phyloP scores from a whole-genome alignment of 2,888 invertebrate species.

The Endotricha flammealis region DNA sequence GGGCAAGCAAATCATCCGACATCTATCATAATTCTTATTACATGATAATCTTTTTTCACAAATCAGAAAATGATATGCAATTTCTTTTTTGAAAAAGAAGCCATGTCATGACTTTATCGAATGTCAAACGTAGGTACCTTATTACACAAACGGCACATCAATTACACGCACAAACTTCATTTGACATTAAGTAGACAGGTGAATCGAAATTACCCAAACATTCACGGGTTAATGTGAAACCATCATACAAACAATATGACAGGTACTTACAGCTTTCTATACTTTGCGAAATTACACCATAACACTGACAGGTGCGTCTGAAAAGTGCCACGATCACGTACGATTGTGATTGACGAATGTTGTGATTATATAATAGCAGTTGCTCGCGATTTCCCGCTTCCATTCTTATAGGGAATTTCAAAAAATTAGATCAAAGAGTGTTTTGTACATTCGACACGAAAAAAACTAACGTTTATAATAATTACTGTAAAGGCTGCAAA shows the following conservation, averaged over 20 bases:
- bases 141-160: conserved; percentile 21
- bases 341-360: neutral
- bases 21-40: neutral
- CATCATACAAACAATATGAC: conserved; percentile 51
- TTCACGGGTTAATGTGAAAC: conserved; percentile 37
- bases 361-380: conserved; percentile 2
- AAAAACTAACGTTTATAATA: no score
- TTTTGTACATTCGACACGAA: no score
- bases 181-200: conserved; percentile 47
- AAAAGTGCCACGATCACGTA: conserved; percentile 1
- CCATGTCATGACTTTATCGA: no score
- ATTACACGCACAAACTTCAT: conserved; percentile 23
- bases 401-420: no score
- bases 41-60: neutral
- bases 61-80: no score
- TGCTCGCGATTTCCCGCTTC: no score
- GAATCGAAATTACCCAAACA: conserved; percentile 46
- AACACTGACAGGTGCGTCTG: conserved; percentile 1
- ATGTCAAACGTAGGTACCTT: conserved; percentile 11
- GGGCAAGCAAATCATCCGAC: no score
- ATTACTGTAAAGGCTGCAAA: no score
- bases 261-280: conserved; percentile 42
- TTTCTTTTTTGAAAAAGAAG: neutral
- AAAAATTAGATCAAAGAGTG: no score
- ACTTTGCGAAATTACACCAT: conserved; percentile 16